Conservation (phyloP, 2,113 vertebrate genomes). For the Daboia siamensis region DNA sequence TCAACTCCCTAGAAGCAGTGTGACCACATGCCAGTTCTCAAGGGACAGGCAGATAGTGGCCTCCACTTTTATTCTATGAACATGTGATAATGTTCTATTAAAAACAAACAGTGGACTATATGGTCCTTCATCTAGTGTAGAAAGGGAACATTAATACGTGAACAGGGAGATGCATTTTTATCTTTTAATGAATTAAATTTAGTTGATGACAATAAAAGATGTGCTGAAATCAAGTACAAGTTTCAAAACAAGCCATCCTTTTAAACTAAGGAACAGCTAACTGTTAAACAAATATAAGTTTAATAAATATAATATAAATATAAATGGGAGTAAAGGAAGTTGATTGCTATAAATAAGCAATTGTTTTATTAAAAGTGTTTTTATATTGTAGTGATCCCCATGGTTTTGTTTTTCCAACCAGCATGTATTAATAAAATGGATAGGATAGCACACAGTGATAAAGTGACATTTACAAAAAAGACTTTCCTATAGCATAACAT, state of each 20-base stretch:
- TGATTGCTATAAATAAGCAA: background rate
- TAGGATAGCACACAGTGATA: background rate
- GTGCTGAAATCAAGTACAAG: background rate
- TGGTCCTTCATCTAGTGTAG: background rate
- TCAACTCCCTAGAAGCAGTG: background rate
- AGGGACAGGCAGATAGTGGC: background rate
- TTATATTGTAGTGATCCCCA: background rate
- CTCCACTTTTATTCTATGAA: background rate
- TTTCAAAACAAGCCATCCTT: background rate
- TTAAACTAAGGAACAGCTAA: background rate
- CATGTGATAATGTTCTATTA: background rate
- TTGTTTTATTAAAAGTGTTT: constrained; percentile 4
- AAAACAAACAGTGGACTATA: background rate
- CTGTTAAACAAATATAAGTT: background rate
- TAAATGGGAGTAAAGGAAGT: background rate
- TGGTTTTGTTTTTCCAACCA: background rate
- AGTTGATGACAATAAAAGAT: background rate
- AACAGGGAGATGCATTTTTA: background rate
- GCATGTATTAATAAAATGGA: background rate
- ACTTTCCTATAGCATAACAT: background rate
- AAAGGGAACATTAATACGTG: background rate
- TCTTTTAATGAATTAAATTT: background rate
- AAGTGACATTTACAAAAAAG: background rate
- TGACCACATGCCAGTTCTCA: background rate
- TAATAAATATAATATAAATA: too few relatives aligned